Evolutionary conservation across 2,888 invertebrate genomes (phyloP), one percentile per base, ranked within the genome.

Genomic region (Spicauda simplicius): DNA sequence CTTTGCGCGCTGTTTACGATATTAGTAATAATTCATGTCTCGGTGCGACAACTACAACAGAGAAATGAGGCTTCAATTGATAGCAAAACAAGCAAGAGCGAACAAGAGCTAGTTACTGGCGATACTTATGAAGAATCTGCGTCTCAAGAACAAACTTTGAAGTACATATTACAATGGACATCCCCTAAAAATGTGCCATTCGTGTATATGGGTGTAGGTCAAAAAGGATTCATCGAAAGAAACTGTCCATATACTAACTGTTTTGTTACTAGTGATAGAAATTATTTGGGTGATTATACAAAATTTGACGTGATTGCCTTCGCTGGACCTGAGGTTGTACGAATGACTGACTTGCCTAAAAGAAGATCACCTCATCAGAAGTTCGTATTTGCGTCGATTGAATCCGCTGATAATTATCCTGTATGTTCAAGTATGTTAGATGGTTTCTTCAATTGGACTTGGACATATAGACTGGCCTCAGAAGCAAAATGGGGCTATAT

Each of bases 141-240:
- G 25, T 58, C 53, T 14, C 70, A 53, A 19, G 65, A 68, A 63
- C 12, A 50, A 25, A 65, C 69, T 3, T 58, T 83, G 6, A 86
- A 87, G 74, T 80, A 85, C 64, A 81, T 89, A 68, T 72, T 88
- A 52, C 73, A 79, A 67, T 90, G 88, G 88, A 86, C 87, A 2
- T 70, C 74, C 1, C 69, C 79, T 10, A 67, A 71, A 6, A 74
- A 65, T 5, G 78, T 82, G 6, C 87, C 88, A 0, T 87, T 88
- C 67, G 75, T 77, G 11, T 82, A 80, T 52, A 77, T 90, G 70
- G 75, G 76, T 11, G 62, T 71, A 33, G 88, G 85, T 0, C 73
- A 59, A 19, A 69, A 77, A 16, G 78, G 77, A 7, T 89, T 90
- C 56, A 70, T 77, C 20, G 72, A 75, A 2, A 78, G 77, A 61